Conservation (phyloP, 1,140 invertebrate species). For the Drosophila lowei region DNA sequence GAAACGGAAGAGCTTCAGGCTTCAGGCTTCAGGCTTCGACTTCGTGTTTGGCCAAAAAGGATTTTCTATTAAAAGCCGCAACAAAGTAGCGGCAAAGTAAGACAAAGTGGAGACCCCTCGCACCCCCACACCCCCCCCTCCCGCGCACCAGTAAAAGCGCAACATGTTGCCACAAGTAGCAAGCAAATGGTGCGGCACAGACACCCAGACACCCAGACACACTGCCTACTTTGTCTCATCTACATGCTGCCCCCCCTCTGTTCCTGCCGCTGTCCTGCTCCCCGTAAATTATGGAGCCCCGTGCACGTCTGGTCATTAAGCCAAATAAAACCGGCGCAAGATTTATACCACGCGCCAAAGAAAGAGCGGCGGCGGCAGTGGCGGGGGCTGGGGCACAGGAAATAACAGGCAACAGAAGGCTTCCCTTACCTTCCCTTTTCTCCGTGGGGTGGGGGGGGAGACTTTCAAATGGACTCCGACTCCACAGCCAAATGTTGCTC, state of each 20-base stretch:
- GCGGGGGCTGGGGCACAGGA: neutral
- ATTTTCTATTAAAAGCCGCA: constrained; percentile 78
- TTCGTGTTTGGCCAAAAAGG: constrained; percentile 43
- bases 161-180: constrained; percentile 79
- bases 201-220: constrained; percentile 18
- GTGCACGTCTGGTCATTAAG: constrained; percentile 83
- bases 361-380: constrained; percentile 26
- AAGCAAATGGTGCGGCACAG: neutral
- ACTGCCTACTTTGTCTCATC: constrained; percentile 78
- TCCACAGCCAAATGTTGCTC: neutral
- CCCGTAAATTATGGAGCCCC: constrained; percentile 75
- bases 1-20: constrained; percentile 9
- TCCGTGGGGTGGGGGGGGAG: constrained; percentile 5
- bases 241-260: constrained; percentile 45
- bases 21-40: constrained; percentile 2
- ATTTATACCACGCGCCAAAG: constrained; percentile 75
- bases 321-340: constrained; percentile 83
- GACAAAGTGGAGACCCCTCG: constrained; percentile 64
- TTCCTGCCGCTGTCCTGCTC: neutral
- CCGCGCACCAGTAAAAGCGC: constrained; percentile 66
- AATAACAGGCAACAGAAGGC: constrained; percentile 45
- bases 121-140: neutral
- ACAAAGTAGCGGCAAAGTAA: constrained; percentile 79
- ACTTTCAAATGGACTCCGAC: constrained; percentile 40
- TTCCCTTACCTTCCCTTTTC: constrained; percentile 1